Evolutionary conservation across 37 sponge, comb jelly and placozoan species (phyloP), one percentile per base, ranked within the genome.

Genomic region (Lycopodina hypogea): DNA sequence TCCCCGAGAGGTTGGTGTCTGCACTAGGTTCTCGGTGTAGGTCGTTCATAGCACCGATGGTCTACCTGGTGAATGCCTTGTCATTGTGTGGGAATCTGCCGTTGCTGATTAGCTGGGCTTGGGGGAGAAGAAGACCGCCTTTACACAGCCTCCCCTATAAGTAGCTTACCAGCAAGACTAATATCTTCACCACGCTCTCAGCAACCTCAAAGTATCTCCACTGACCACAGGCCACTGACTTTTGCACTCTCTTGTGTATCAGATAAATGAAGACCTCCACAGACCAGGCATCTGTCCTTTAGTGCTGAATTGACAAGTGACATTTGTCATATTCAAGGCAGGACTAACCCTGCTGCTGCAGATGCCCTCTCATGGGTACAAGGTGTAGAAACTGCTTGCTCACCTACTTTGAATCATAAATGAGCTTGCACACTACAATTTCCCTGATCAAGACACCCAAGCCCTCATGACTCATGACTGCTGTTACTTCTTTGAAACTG

Each of bases 251-350:
- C 30, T 34, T 71, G 35, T n/a, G 1, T 17, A 3, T 64, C 50
- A 0, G 66, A 63, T 9, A 45, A 45, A 6, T 52, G 61, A 21
- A 61, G 68, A 18, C 36, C 35, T 40, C 67, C 75, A 8, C 75
- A 74, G 57, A 62, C 59, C 14, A 62, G 83, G 2, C 83, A 82
- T 12, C 56, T 82, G n/a, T 50, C 73, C 14, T 82, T 36, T 38
- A 74, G 63, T 32, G 29, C 75, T 26, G 63, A 82, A 51, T 63
- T 71, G 67, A 65, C 66, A 17, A 30, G 33, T 65, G 66, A 65
- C 35, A 74, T 82, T 50, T 63, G 67, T 12, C 83, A 82, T 39
- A 42, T 82, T 2, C 18, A 74, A 19, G 83, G 83, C 1, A 74
- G 42, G 53, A 38, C 41, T 12, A 73, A 82, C 48, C 45, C 26